Conservation (phyloP, 2,888 invertebrate species). For the Chrysolina haemoptera region DNA sequence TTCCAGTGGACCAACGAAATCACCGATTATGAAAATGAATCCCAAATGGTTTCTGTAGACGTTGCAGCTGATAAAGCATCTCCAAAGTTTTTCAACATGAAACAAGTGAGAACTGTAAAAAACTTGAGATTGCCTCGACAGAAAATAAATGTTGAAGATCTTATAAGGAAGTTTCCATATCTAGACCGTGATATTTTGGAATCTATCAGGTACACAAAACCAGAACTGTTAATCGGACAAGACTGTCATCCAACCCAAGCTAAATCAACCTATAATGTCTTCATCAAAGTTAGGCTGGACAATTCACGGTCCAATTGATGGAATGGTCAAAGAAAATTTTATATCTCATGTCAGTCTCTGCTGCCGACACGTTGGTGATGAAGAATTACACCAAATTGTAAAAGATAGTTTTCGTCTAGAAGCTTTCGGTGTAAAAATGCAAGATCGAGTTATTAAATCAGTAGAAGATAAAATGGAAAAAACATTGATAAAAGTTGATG, state of each 20-base stretch:
- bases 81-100: not conserved
- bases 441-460: not conserved
- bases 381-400: constrained; percentile 6
- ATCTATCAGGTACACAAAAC: not conserved
- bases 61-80: not conserved
- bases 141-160: not conserved
- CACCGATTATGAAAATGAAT: not conserved
- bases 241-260: not conserved
- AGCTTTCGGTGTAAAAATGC: constrained; percentile 12
- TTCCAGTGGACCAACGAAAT: constrained; percentile 4
- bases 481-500: not conserved
- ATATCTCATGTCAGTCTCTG: not conserved
- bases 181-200: constrained; percentile 4
- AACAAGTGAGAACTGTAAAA: not conserved
- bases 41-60: not conserved
- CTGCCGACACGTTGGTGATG: not conserved
- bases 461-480: constrained; percentile 11
- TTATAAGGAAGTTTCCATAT: not conserved
- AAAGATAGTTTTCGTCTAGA: constrained; percentile 9
- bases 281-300: constrained; percentile 11
- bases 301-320: constrained; percentile 1
- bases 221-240: constrained; percentile 9
- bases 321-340: not conserved
- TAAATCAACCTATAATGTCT: not conserved
- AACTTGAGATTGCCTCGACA: not conserved